Evolutionary conservation across 2,797 vertebrate genomes (phyloP).

Genomic region (Dendrocincla fuliginosa): DNA sequence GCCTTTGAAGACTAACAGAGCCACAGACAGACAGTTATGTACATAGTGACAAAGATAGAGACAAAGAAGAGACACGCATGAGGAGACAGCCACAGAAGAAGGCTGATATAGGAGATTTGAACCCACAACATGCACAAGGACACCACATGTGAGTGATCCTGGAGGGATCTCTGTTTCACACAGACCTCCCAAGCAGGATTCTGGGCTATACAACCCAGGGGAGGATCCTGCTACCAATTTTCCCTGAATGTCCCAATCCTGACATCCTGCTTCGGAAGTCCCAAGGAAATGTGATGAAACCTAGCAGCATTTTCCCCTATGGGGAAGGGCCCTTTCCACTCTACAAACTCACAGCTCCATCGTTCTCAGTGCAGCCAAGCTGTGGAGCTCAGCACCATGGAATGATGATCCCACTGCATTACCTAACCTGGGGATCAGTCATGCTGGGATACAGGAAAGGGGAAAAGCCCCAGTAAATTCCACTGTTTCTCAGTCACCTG

Average conservation of each 20-base stretch:
- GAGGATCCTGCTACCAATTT: neutral
- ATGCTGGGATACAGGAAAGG: neutral
- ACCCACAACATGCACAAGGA: neutral
- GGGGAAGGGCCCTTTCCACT: neutral
- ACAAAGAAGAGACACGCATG: neutral
- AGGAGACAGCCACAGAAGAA: neutral
- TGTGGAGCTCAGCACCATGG: accelerated
- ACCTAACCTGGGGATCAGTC: accelerated
- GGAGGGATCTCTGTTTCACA: neutral
- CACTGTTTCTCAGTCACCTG: neutral
- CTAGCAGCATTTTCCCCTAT: neutral
- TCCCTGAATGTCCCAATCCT: neutral
- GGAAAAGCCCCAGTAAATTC: neutral
- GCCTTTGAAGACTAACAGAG: conserved; percentile 28
- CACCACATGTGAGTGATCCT: neutral
- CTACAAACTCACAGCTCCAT: accelerated
- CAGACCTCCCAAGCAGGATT: neutral
- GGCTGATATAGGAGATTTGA: neutral
- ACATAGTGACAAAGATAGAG: neutral
- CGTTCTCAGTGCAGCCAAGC: neutral
- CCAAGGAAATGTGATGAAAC: neutral
- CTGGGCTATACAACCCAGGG: neutral
- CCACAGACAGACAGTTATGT: conserved; percentile 25
- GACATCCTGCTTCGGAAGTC: neutral
- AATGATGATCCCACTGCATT: neutral